A percentile compares a stretch with the other conserved stretches of the same genome.
These are phyloP conservation scores for Antheraea yamamai DNA, from an alignment of 2,888 invertebrate species.

Conservation along the genomic window DNA sequence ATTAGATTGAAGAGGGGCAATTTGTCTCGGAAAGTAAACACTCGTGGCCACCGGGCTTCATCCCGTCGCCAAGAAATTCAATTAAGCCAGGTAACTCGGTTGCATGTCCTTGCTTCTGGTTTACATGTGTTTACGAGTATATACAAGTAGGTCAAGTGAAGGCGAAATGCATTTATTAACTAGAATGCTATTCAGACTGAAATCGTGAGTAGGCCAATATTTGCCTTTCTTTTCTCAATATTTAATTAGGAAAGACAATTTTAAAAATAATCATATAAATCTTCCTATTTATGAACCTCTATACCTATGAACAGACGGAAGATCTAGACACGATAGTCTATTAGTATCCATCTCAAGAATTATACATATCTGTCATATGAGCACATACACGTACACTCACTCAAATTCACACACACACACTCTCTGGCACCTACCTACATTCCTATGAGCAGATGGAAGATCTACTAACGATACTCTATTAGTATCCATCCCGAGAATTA, in stretches of 20 bases:
- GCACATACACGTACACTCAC: no score
- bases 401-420: no score
- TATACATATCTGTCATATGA: no score
- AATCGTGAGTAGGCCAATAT: background rate
- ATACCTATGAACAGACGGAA: no score
- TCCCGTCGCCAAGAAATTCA: slow-evolving; percentile 59
- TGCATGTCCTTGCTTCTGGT: slow-evolving; percentile 44
- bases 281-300: no score
- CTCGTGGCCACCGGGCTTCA: slow-evolving; percentile 44
- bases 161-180: slow-evolving; percentile 6
- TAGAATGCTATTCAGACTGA: background rate
- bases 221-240: background rate
- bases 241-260: background rate
- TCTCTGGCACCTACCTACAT: no score
- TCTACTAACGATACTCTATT: no score
- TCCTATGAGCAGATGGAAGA: no score
- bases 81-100: slow-evolving; percentile 59
- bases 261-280: no score
- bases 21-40: slow-evolving; percentile 54
- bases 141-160: slow-evolving; percentile 9
- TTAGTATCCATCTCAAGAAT: no score
- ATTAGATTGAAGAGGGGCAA: slow-evolving; percentile 42
- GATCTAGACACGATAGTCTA: no score
- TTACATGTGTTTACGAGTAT: slow-evolving; percentile 18
- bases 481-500: no score